These are phyloP conservation scores for Peromyscus maniculatus DNA, from an alignment of 2,113 vertebrate species.

Conservation along the genomic window DNA sequence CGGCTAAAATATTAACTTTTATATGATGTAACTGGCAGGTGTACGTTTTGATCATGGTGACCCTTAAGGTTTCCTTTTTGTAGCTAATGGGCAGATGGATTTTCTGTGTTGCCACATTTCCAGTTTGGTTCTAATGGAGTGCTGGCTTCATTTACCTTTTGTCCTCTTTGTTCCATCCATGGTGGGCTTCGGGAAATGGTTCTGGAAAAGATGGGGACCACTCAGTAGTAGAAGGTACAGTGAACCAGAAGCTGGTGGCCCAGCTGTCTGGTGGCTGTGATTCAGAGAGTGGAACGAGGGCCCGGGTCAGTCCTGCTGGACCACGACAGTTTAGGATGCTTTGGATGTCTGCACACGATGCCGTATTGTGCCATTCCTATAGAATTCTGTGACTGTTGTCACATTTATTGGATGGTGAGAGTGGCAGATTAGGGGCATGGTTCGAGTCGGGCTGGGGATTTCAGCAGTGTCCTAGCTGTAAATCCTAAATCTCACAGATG, in stretches of 20 bases:
- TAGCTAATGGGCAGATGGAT: conserved; percentile 10
- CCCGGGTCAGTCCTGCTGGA: no score
- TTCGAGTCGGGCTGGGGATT: neutral
- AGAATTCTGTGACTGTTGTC: neutral
- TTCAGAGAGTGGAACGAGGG: neutral
- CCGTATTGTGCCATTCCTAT: neutral
- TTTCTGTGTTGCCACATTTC: neutral
- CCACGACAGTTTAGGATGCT: neutral
- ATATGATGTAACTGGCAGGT: neutral
- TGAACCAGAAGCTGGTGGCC: neutral
- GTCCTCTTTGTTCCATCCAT: neutral
- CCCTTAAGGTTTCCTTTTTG: neutral
- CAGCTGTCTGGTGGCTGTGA: neutral
- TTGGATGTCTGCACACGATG: neutral
- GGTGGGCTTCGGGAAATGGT: neutral
- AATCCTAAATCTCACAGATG: neutral
- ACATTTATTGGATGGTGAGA: neutral
- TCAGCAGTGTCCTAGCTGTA: neutral
- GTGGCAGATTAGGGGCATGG: neutral
- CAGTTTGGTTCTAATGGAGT: conserved; percentile 19
- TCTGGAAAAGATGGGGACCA: neutral
- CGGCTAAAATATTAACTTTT: conserved; percentile 48
- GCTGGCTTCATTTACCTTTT: conserved; percentile 5
- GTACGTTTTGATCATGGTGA: conserved; percentile 44
- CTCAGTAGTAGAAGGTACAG: neutral